These are phyloP conservation scores for Sebastes oblongus DNA, from an alignment of 2,797 vertebrate genomes.

Conservation along the genomic window DNA sequence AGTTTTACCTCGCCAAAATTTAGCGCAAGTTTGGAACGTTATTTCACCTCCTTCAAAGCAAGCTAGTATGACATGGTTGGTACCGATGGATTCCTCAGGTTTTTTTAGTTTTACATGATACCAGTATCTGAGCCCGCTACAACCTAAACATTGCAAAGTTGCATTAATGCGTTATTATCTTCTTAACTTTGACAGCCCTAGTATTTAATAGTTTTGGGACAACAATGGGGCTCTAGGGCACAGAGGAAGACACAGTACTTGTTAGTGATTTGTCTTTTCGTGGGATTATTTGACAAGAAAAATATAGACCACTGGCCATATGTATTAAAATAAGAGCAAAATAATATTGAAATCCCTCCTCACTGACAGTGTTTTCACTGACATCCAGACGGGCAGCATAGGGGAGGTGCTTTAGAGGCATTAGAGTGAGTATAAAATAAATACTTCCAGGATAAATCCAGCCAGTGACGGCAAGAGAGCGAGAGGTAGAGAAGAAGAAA, in stretches of 20 bases:
- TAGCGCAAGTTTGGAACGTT: too few species aligned
- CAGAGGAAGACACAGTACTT: background rate
- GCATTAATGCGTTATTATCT: too few species aligned
- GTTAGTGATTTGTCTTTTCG: background rate
- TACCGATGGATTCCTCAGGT: too few species aligned
- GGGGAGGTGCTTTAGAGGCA: constrained; percentile 48
- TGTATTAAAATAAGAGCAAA: background rate
- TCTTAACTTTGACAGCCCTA: too few species aligned
- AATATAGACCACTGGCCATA: background rate
- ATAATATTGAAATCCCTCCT: background rate
- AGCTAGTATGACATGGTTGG: too few species aligned
- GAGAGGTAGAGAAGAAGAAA: background rate
- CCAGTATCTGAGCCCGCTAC: too few species aligned
- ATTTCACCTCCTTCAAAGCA: too few species aligned
- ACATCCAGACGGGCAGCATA: constrained; percentile 24
- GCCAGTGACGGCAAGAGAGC: background rate
- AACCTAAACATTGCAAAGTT: too few species aligned
- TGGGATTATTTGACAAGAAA: background rate
- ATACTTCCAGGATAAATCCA: constrained; percentile 68
- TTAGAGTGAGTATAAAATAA: constrained; percentile 63
- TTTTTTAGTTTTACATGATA: too few species aligned
- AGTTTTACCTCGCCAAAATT: too few species aligned
- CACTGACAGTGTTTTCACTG: constrained; percentile 32
- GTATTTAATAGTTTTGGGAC: background rate
- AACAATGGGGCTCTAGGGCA: background rate